Percentiles rank a stretch among this genome's conserved stretches.
phyloP scores from a whole-genome alignment of 2,113 vertebrate genomes.

The Dissostichus mawsoni region DNA sequence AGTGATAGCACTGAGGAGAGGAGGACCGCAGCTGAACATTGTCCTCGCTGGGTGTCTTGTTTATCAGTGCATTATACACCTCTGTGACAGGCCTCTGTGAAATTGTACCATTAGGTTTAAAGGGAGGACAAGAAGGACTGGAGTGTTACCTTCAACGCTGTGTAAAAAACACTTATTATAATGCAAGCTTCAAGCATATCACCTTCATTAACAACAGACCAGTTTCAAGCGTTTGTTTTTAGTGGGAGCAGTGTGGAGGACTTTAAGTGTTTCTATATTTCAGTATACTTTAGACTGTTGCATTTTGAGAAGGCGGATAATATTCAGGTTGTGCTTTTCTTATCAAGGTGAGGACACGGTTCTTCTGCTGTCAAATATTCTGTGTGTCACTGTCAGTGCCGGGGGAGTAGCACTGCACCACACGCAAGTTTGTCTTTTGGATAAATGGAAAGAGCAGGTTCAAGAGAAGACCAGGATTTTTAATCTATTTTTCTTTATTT shows the following conservation, averaged over 20 bases:
- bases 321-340: not conserved
- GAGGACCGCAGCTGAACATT: not conserved
- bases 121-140: not conserved
- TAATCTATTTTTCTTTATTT: not conserved
- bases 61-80: constrained; percentile 1
- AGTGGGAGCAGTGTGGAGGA: not conserved
- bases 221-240: not conserved
- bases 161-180: not conserved
- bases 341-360: not conserved
- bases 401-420: not conserved
- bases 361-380: not conserved
- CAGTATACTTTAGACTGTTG: not conserved
- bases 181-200: not conserved
- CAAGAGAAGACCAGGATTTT: not conserved
- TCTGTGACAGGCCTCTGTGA: not conserved
- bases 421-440: not conserved
- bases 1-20: not conserved
- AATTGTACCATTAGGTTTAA: not conserved
- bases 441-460: not conserved
- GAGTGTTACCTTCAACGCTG: not conserved
- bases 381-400: constrained; percentile 5
- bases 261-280: not conserved
- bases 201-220: no score
- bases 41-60: not conserved
- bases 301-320: not conserved